phyloP scores from a whole-genome alignment of 2,888 invertebrate genomes.

The Drosophila melanosoma region DNA sequence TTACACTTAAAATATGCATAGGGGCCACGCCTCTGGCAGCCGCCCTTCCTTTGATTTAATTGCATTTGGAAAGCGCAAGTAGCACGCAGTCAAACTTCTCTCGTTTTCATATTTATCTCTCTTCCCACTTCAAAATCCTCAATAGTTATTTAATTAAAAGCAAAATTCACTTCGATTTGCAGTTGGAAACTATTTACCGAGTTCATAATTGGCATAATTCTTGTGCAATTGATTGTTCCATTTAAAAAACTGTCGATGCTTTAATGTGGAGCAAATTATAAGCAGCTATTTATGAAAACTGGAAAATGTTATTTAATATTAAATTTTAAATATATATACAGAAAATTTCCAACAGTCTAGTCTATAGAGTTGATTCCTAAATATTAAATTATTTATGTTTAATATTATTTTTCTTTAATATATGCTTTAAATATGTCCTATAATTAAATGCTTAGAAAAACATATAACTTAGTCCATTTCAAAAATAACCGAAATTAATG shows the following conservation, averaged over 20 bases:
- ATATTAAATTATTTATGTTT: too few relatives aligned
- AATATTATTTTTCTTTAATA: too few relatives aligned
- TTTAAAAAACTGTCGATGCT: not conserved
- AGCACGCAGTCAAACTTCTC: slow-evolving; percentile 37
- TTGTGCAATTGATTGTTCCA: not conserved
- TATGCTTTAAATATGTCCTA: too few relatives aligned
- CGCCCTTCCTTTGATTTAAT: slow-evolving; percentile 49
- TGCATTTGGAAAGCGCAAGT: slow-evolving; percentile 52
- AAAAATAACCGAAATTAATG: too few relatives aligned
- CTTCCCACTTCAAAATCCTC: not conserved
- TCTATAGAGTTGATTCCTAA: too few relatives aligned
- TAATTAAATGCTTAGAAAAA: too few relatives aligned
- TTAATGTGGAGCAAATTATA: not conserved
- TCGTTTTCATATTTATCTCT: slow-evolving; percentile 11
- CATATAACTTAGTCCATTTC: too few relatives aligned
- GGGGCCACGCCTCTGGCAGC: slow-evolving; percentile 23
- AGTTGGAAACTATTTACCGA: not conserved
- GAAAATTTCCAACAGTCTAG: too few relatives aligned
- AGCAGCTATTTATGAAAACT: not conserved
- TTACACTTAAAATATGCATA: slow-evolving; percentile 43
- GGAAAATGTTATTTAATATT: not conserved
- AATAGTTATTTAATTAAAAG: slow-evolving; percentile 24
- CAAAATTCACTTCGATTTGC: slow-evolving; percentile 6
- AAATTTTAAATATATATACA: too few relatives aligned
- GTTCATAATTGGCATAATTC: not conserved